Evolutionary conservation across 2,888 invertebrate genomes (phyloP).

Genomic region (Spilosoma lubricipeda): DNA sequence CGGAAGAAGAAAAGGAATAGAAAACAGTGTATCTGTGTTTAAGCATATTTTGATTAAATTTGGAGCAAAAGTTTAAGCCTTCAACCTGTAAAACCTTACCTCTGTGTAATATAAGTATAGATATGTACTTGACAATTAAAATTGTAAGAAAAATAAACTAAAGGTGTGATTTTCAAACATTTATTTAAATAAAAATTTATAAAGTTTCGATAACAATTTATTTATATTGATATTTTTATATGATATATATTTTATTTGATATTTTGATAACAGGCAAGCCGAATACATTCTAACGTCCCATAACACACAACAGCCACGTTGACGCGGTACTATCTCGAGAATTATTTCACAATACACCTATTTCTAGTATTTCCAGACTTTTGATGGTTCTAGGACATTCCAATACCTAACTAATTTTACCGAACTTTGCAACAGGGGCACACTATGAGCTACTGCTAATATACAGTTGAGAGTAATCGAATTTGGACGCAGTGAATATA

Average conservation of each 20-base stretch:
- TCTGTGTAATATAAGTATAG: too few relatives aligned
- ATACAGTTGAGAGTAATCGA: neutral
- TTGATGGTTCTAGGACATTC: constrained; percentile 1
- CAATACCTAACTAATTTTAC: neutral
- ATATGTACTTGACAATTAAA: neutral
- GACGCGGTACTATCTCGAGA: neutral
- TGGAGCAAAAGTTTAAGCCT: neutral
- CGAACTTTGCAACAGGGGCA: neutral
- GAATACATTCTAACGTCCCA: neutral
- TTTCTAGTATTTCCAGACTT: constrained; percentile 2
- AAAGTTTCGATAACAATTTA: too few relatives aligned
- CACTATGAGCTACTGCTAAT: neutral
- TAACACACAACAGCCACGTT: constrained; percentile 12
- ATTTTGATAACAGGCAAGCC: too few relatives aligned
- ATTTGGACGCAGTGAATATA: too few relatives aligned
- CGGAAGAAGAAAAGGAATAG: too few relatives aligned
- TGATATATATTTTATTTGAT: too few relatives aligned
- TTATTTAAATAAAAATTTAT: too few relatives aligned
- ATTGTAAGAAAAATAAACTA: neutral
- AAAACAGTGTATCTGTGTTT: too few relatives aligned
- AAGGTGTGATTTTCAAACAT: too few relatives aligned
- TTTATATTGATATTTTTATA: too few relatives aligned
- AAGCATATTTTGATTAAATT: too few relatives aligned
- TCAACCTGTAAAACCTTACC: neutral
- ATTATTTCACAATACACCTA: constrained; percentile 13